Evolutionary conservation across 1,140 invertebrate genomes (phyloP).

Genomic region (Drosophila virilis): DNA sequence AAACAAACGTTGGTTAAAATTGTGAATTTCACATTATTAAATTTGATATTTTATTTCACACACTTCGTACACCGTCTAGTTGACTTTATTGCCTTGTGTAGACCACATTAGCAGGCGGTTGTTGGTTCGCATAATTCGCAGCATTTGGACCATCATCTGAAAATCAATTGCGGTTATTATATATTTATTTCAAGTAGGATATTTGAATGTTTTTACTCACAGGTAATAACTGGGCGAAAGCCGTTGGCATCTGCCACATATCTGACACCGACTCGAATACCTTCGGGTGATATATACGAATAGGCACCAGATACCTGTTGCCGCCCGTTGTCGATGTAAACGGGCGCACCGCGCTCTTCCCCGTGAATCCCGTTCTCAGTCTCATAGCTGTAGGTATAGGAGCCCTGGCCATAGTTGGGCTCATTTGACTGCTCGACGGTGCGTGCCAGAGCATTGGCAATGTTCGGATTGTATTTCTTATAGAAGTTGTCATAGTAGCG

Average conservation of each 20-base stretch:
- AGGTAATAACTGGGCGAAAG: slow-evolving; percentile 73
- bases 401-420: slow-evolving; percentile 53
- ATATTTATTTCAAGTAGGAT: neutral
- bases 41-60: slow-evolving; percentile 2
- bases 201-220: slow-evolving; percentile 37
- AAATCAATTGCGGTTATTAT: neutral
- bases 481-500: slow-evolving; percentile 76
- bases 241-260: slow-evolving; percentile 79
- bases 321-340: slow-evolving; percentile 75
- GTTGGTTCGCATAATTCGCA: slow-evolving; percentile 66
- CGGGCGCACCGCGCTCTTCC: slow-evolving; percentile 85
- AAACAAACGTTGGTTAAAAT: too few relatives aligned
- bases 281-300: slow-evolving; percentile 73
- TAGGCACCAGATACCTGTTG: slow-evolving; percentile 71
- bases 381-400: slow-evolving; percentile 78
- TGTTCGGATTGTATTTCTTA: slow-evolving; percentile 74
- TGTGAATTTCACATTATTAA: slow-evolving; percentile 15
- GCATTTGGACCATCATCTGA: slow-evolving; percentile 73
- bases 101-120: slow-evolving; percentile 66
- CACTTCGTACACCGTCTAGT: neutral
- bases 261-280: slow-evolving; percentile 70
- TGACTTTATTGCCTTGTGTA: slow-evolving; percentile 52
- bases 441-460: slow-evolving; percentile 61
- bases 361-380: slow-evolving; percentile 86
- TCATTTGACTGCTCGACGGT: slow-evolving; percentile 59